Evolutionary conservation across 2,113 vertebrate species (phyloP).

Genomic region (Suricata suricatta): DNA sequence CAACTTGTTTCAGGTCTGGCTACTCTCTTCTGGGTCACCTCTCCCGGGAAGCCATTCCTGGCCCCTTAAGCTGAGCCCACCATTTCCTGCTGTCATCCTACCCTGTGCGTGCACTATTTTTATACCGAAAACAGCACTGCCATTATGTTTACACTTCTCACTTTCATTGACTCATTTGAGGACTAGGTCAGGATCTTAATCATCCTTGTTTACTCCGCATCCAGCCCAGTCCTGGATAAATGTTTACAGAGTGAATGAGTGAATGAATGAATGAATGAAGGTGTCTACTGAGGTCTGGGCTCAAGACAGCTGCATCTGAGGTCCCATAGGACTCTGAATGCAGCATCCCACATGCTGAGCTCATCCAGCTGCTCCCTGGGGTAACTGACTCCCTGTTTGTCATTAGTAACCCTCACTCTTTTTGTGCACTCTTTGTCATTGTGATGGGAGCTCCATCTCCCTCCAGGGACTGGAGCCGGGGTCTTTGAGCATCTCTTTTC

Average conservation of each 20-base stretch:
- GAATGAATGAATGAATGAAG: not conserved
- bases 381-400: fast-evolving
- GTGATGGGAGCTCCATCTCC: not conserved
- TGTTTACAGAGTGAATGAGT: not conserved
- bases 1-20: not conserved
- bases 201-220: not conserved
- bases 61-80: not conserved
- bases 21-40: not conserved
- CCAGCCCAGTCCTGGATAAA: not conserved
- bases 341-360: not conserved
- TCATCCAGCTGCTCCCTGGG: not conserved
- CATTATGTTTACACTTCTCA: not conserved
- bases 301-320: not conserved
- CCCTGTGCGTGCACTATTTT: not conserved
- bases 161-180: not conserved
- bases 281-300: not conserved
- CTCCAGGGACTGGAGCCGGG: not conserved
- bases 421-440: not conserved
- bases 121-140: not conserved
- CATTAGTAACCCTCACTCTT: not conserved
- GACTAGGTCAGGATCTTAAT: not conserved
- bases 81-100: not conserved
- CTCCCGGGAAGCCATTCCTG: not conserved
- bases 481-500: not conserved
- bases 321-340: not conserved